Conservation (phyloP, 2,888 invertebrate genomes). For the Nymphalis c-album region DNA sequence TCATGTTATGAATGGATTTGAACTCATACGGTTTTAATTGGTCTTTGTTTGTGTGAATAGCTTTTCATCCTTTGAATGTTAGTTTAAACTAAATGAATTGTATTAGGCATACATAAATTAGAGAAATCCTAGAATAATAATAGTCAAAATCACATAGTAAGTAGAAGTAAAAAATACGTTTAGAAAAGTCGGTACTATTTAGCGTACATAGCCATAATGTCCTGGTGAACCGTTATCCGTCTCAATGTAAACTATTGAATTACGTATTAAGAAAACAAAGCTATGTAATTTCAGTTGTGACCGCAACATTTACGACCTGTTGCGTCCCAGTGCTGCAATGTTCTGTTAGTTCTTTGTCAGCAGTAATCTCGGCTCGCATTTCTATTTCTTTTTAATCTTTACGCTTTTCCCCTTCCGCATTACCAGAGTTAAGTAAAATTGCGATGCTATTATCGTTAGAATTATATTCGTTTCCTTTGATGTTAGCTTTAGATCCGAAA, state of each 20-base stretch:
- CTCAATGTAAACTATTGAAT: conserved; percentile 56
- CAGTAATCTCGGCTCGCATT: conserved; percentile 30
- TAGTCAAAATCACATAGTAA: not conserved
- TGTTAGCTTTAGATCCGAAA: not conserved
- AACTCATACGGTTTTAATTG: not conserved
- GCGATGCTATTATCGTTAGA: not conserved
- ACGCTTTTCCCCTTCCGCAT: conserved; percentile 24
- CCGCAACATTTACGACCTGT: conserved; percentile 68
- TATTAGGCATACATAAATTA: not conserved
- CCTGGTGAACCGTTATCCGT: conserved; percentile 17
- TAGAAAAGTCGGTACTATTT: not conserved
- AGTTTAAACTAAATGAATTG: too few relatives aligned
- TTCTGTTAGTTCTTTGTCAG: conserved; percentile 36
- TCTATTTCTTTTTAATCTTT: conserved; percentile 31
- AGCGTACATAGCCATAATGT: conserved; percentile 3
- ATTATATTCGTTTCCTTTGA: not conserved
- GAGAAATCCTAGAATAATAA: not conserved
- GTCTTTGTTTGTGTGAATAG: not conserved
- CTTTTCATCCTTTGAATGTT: not conserved
- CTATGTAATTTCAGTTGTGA: conserved; percentile 66
- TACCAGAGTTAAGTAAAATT: not conserved
- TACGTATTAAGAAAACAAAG: conserved; percentile 66
- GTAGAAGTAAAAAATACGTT: not conserved
- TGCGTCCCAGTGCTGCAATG: conserved; percentile 49
- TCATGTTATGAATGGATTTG: not conserved